A percentile compares a stretch with the other conserved stretches of the same genome.
These are phyloP conservation scores for Bubo bubo DNA, from an alignment of 2,113 vertebrate species.

Conservation along the genomic window DNA sequence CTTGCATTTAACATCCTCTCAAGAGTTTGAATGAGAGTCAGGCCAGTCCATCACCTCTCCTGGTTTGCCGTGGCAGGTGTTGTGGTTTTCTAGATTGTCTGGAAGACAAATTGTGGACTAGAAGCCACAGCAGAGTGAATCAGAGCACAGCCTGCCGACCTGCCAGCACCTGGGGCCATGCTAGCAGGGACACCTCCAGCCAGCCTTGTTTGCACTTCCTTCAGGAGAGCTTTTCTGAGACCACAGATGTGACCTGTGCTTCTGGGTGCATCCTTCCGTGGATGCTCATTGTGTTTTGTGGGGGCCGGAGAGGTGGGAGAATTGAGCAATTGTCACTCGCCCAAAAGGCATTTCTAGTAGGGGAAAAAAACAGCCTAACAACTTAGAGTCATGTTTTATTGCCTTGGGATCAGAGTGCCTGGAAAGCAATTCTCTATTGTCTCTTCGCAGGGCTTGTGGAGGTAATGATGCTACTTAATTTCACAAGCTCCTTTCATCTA, in stretches of 20 bases:
- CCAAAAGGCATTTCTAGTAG: background rate
- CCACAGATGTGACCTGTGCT: background rate
- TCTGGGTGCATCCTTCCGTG: background rate
- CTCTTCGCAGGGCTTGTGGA: background rate
- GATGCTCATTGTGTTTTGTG: background rate
- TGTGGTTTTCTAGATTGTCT: slow-evolving; percentile 7
- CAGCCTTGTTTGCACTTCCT: background rate
- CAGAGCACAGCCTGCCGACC: background rate
- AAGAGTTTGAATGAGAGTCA: background rate
- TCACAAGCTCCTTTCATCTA: slow-evolving; percentile 51
- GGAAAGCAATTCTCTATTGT: slow-evolving; percentile 52
- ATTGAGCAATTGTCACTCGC: background rate
- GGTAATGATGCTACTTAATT: slow-evolving; percentile 53
- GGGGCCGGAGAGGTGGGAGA: background rate
- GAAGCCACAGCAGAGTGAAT: background rate
- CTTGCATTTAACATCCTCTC: background rate
- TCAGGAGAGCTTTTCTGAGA: background rate
- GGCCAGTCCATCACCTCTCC: background rate
- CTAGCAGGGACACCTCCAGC: background rate
- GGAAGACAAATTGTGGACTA: background rate
- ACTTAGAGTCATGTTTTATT: slow-evolving; percentile 51
- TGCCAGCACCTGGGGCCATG: background rate
- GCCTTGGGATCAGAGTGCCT: slow-evolving; percentile 37
- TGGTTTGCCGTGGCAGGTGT: background rate
- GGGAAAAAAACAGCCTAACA: background rate